Evolutionary conservation across 2,888 invertebrate species (phyloP), one percentile per base, ranked within the genome.

Genomic region (Cheilosia vernalis): DNA sequence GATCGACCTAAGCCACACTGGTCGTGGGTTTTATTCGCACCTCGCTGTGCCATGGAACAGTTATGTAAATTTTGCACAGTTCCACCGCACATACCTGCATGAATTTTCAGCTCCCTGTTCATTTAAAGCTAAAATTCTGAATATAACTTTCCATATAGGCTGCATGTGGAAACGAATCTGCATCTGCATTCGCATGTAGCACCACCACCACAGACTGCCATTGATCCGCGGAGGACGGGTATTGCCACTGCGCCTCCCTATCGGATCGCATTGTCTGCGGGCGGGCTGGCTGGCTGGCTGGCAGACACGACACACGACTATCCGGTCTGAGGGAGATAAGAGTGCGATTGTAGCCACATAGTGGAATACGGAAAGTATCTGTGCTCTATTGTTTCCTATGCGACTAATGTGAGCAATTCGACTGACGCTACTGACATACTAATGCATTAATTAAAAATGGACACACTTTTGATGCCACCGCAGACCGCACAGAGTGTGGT

Each of bases 291-390:
- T 13, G 37, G 37, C 21, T 21, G 21, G 21, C 21, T 21, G 1
- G 21, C 37, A 37, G 37, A 37, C 37, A 33, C 33, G 10, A 53
- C 27, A 9, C 40, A 47, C 33, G 44, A 47, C 55, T 61, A 44
- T 64, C 37, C 33, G 64, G 60, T 55, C 44, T 49, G 44, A 61
- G 21, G 40, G 44, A 56, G 61, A 67, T 69, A 67, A 76, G 44
- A 74, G 74, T 73, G 58, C 30, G 53, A 63, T 21, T 55, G 30
- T 17, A 67, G 53, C 66, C 58, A 19, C 79, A 64, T 15, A 74
- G 47, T 10, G 0, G 44, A 58, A 67, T 55, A 55, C 47, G 37
- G 17, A 30, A 30, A 21, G 37, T 49, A 24, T 56, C 47, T 37
- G 27, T 44, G 44, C 19, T 66, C 21, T 9, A 73, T 73, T 73